A percentile compares a stretch with the other conserved stretches of the same genome.
Evolutionary conservation across 2,797 vertebrate species (phyloP).

Genomic region (Phylloscopus collybita): DNA sequence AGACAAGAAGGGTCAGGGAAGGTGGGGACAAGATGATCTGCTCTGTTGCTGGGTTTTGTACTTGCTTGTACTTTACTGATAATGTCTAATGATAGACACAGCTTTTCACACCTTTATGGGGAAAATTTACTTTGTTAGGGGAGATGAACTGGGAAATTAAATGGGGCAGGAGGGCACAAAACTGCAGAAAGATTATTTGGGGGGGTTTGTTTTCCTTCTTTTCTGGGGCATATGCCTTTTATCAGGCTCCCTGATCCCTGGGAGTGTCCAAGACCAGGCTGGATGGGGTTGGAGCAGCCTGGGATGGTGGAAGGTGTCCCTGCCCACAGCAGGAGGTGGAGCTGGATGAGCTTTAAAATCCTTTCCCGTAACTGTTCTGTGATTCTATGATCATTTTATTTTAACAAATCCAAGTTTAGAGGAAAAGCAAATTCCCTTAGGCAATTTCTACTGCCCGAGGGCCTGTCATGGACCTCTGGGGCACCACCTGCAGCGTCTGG

Average conservation of each 20-base stretch:
- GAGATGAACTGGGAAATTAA: background rate
- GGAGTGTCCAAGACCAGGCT: background rate
- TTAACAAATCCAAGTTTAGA: background rate
- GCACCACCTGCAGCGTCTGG: rapidly evolving
- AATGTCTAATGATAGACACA: background rate
- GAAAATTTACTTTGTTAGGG: background rate
- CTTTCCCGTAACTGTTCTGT: background rate
- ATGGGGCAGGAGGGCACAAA: background rate
- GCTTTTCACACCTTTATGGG: background rate
- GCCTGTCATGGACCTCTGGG: background rate
- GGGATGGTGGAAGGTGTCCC: background rate
- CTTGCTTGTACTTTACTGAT: background rate
- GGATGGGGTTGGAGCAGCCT: background rate
- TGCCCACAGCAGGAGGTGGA: background rate
- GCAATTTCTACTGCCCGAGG: background rate
- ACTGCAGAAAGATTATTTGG: rapidly evolving
- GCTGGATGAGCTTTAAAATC: background rate
- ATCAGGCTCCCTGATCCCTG: background rate
- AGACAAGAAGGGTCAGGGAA: background rate
- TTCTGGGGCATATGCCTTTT: background rate
- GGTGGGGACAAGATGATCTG: background rate
- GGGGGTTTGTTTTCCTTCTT: background rate
- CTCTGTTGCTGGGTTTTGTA: background rate
- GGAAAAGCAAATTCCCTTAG: background rate
- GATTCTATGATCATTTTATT: background rate